Percentiles rank a stretch among this genome's conserved stretches.
Evolutionary conservation across 2,797 vertebrate species (phyloP).

Genomic region (Netta rufina): DNA sequence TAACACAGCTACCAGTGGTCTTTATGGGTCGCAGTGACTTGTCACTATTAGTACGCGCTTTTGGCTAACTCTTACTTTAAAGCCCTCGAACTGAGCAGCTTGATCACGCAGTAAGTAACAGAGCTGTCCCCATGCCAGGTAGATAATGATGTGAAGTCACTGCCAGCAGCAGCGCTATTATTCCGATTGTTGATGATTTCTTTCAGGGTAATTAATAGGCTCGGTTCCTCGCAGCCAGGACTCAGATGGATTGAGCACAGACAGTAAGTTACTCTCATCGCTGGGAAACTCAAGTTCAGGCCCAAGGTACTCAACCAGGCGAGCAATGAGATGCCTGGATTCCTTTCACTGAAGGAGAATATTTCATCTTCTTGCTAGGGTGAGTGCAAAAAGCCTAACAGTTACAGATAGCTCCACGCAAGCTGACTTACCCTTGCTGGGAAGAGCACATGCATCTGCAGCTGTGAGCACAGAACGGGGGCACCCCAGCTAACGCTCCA

Average conservation of each 20-base stretch:
- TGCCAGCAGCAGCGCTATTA: background rate
- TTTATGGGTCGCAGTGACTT: background rate
- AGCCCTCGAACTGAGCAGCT: background rate
- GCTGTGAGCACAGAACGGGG: background rate
- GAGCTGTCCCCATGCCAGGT: background rate
- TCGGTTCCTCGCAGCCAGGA: background rate
- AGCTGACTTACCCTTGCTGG: background rate
- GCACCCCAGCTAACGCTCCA: background rate
- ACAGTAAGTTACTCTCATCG: background rate
- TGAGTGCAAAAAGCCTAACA: background rate
- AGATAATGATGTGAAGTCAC: constrained; percentile 2
- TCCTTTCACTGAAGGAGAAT: background rate
- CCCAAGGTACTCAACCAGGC: background rate
- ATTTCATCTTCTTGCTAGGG: background rate
- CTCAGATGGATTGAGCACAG: background rate
- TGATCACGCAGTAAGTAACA: background rate
- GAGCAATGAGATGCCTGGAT: background rate
- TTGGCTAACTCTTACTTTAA: background rate
- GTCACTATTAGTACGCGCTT: background rate
- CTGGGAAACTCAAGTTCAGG: background rate
- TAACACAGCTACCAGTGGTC: background rate
- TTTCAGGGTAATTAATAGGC: background rate
- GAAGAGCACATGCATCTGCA: background rate
- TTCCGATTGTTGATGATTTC: background rate
- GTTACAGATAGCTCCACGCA: background rate